phyloP scores from a whole-genome alignment of 1,140 invertebrate genomes.

The Lineus longissimus region DNA sequence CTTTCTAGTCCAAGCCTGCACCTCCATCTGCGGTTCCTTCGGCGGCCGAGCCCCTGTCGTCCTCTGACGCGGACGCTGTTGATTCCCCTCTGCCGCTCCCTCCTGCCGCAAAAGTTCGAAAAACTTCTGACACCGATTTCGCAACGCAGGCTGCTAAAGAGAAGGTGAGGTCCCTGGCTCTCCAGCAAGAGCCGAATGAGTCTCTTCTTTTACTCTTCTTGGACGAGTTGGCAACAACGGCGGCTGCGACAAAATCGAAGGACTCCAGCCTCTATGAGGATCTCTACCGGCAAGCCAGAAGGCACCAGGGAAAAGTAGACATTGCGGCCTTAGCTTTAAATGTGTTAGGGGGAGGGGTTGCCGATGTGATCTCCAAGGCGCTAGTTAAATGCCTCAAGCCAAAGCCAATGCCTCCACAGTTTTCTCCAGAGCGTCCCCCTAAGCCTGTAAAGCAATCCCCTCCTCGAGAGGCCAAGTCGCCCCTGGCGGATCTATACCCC shows the following conservation, averaged over 20 bases:
- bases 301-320: constrained; percentile 11
- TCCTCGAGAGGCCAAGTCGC: not conserved
- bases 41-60: too few species aligned
- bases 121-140: not conserved
- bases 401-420: too few species aligned
- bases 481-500: not conserved
- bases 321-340: constrained; percentile 12
- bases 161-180: constrained; percentile 15
- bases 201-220: constrained; percentile 14
- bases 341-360: constrained; percentile 14
- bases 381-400: constrained; percentile 10
- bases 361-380: constrained; percentile 10
- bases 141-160: constrained; percentile 12
- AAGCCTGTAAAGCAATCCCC: not conserved
- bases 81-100: too few species aligned
- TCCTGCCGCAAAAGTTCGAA: not conserved
- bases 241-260: not conserved
- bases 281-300: constrained; percentile 14
- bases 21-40: too few species aligned
- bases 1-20: too few species aligned
- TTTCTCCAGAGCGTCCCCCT: not conserved
- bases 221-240: constrained; percentile 10
- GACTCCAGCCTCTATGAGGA: constrained; percentile 17
- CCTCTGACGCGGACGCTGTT: too few species aligned
- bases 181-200: constrained; percentile 14